phyloP scores from a whole-genome alignment of 2,797 vertebrate species.

The Oophaga sylvatica region DNA sequence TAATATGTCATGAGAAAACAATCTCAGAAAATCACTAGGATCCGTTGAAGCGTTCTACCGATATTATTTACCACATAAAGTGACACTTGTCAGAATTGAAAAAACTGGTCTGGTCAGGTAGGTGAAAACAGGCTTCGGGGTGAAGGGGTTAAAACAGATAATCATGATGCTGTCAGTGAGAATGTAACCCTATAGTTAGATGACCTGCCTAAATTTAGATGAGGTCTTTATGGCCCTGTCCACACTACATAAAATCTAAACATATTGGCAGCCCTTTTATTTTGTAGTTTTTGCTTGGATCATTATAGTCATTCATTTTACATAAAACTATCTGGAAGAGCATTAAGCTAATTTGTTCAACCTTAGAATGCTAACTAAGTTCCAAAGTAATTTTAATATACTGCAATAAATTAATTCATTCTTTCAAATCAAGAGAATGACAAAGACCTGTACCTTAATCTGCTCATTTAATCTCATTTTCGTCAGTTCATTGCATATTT shows the following conservation, averaged over 20 bases:
- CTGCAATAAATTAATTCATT: slow-evolving; percentile 24
- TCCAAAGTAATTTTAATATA: slow-evolving; percentile 14
- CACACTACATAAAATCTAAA: not conserved
- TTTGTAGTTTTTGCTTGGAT: not conserved
- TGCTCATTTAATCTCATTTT: slow-evolving; percentile 35
- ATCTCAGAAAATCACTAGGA: no score
- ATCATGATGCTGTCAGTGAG: not conserved
- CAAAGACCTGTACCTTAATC: slow-evolving; percentile 31
- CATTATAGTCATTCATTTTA: not conserved
- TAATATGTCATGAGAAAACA: no score
- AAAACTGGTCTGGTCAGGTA: no score
- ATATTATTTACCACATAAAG: no score
- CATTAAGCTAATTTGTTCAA: not conserved
- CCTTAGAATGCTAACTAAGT: slow-evolving; percentile 20
- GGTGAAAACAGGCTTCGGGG: no score
- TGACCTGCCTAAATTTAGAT: not conserved
- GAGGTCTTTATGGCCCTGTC: not conserved
- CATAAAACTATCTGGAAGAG: not conserved
- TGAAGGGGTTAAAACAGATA: not conserved
- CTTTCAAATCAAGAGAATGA: slow-evolving; percentile 26
- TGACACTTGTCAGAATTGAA: no score
- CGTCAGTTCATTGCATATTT: slow-evolving; percentile 23
- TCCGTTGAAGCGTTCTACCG: no score
- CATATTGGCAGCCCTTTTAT: not conserved
- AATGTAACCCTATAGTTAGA: not conserved